These are phyloP conservation scores for Pterocles burchelli DNA, from an alignment of 2,113 vertebrate genomes.

Conservation along the genomic window DNA sequence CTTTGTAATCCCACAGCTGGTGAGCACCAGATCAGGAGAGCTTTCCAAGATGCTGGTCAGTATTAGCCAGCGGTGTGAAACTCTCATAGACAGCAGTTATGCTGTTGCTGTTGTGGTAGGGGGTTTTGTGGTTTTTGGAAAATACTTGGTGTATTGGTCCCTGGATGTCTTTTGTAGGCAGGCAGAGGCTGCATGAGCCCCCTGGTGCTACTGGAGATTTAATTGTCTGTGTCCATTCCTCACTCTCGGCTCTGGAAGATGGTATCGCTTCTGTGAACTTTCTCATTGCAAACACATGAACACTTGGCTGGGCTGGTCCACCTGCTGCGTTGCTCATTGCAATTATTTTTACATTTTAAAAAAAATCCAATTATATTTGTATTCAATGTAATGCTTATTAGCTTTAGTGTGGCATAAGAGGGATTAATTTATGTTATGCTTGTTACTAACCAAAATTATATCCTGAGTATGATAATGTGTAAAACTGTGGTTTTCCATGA, in stretches of 20 bases:
- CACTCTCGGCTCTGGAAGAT: not conserved
- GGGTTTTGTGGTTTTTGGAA: accelerated
- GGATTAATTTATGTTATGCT: not conserved
- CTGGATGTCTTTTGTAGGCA: not conserved
- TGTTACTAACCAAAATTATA: not conserved
- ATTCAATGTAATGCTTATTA: not conserved
- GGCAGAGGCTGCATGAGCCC: not conserved
- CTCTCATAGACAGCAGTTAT: no score
- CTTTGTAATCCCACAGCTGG: accelerated
- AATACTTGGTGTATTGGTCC: not conserved
- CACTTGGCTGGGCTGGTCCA: no score
- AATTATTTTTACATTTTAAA: not conserved
- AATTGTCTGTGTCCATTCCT: not conserved
- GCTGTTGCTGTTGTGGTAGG: not conserved
- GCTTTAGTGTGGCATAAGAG: not conserved
- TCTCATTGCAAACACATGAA: not conserved
- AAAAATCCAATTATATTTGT: not conserved
- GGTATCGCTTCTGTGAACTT: not conserved
- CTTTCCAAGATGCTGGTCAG: no score
- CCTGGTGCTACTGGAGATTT: not conserved
- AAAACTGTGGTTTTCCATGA: not conserved
- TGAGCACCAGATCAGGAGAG: not conserved
- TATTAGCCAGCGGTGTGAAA: no score
- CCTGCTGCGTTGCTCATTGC: not conserved
- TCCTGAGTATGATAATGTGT: no score